These are phyloP conservation scores for Limulus polyphemus DNA, from an alignment of 2,888 invertebrate genomes.

Conservation along the genomic window DNA sequence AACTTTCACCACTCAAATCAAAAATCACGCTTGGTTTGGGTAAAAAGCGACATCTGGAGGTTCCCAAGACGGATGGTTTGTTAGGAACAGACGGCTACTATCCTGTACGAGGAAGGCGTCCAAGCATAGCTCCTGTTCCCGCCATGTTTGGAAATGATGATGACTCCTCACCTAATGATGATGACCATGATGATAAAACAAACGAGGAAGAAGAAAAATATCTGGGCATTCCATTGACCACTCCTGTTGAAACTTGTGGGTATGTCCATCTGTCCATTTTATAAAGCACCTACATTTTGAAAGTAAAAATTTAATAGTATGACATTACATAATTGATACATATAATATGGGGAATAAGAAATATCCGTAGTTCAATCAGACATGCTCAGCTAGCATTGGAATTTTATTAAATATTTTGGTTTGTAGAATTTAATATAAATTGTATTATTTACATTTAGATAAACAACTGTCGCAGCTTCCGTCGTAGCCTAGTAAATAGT, in stretches of 20 bases:
- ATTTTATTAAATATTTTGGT: too few relatives aligned
- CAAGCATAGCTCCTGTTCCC: constrained; percentile 87
- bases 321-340: too few relatives aligned
- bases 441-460: too few relatives aligned
- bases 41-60: constrained; percentile 20
- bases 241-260: constrained; percentile 24
- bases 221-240: constrained; percentile 23
- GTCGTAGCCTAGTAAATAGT: too few relatives aligned
- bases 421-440: too few relatives aligned
- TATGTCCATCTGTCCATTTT: constrained; percentile 10
- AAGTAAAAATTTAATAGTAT: too few relatives aligned
- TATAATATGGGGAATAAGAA: too few relatives aligned
- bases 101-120: constrained; percentile 41
- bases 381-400: too few relatives aligned
- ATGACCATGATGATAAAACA: constrained; percentile 4
- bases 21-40: constrained; percentile 13
- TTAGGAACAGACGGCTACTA: neutral
- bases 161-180: constrained; percentile 1
- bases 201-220: constrained; percentile 21
- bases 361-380: too few relatives aligned
- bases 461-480: too few relatives aligned
- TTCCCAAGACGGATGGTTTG: constrained; percentile 21
- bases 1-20: constrained; percentile 16
- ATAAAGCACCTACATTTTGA: neutral
- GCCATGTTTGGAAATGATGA: constrained; percentile 60